A percentile compares a stretch with the other conserved stretches of the same genome.
These are phyloP conservation scores for Alethe diademata DNA, from an alignment of 2,113 vertebrate species.

Conservation along the genomic window DNA sequence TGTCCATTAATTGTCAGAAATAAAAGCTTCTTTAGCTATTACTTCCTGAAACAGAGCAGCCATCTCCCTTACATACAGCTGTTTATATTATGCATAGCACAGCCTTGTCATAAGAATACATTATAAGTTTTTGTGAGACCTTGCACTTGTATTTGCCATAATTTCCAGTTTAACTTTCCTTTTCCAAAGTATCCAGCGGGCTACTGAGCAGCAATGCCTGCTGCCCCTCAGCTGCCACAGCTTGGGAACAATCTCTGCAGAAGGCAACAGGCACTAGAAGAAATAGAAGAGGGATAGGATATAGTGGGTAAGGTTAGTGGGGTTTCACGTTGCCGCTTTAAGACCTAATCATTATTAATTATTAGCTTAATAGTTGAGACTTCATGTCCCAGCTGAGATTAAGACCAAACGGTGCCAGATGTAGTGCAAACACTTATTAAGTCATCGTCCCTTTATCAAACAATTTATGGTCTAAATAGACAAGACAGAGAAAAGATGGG, in stretches of 20 bases:
- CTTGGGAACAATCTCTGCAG: background rate
- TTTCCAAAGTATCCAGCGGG: background rate
- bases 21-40: constrained; percentile 69
- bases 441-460: constrained; percentile 63
- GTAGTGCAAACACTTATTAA: constrained; percentile 63
- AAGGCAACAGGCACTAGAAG: background rate
- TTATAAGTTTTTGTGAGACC: constrained; percentile 56
- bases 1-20: constrained; percentile 75
- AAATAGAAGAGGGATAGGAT: background rate
- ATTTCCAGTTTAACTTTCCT: constrained; percentile 49
- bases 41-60: constrained; percentile 72
- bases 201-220: background rate
- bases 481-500: constrained; percentile 62
- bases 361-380: constrained; percentile 15
- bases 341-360: constrained; percentile 61
- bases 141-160: background rate
- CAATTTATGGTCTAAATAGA: constrained; percentile 45
- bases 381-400: constrained; percentile 47
- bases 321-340: constrained; percentile 8
- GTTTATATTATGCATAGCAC: constrained; percentile 72
- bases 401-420: constrained; percentile 52
- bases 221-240: fast-evolving
- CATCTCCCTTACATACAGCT: constrained; percentile 67
- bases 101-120: constrained; percentile 51
- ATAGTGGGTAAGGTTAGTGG: background rate